Conservation (phyloP, 1,140 invertebrate species). For the Micrasema minimum region DNA sequence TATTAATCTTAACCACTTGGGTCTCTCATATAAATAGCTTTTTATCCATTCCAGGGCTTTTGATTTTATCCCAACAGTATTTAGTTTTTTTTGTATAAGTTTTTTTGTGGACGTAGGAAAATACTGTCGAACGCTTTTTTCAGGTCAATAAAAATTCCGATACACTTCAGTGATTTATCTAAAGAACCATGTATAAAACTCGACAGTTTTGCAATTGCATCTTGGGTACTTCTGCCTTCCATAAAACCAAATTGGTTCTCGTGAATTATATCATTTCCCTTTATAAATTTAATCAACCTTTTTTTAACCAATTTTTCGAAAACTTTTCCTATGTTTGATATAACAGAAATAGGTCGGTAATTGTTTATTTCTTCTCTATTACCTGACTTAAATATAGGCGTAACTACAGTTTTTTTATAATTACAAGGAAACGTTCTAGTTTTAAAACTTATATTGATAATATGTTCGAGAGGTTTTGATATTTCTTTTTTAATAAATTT, state of each 20-base stretch:
- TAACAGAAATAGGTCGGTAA: not conserved
- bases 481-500: no score
- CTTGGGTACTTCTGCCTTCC: not conserved
- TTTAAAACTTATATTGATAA: not conserved
- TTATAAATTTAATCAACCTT: constrained; percentile 6
- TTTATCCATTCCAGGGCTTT: no score
- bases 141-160: not conserved
- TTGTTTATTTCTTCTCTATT: not conserved
- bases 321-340: not conserved
- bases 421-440: not conserved
- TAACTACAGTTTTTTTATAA: constrained; percentile 5
- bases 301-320: not conserved
- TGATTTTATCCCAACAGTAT: no score
- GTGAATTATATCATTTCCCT: not conserved
- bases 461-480: no score
- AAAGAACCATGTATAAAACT: not conserved
- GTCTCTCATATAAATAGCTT: no score
- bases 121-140: no score
- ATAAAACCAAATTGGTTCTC: constrained; percentile 10
- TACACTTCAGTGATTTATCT: not conserved
- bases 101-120: no score
- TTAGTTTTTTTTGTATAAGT: no score
- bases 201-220: not conserved
- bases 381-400: constrained; percentile 3
- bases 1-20: no score